Base-by-base conservation (phyloP, 2,113 vertebrate genomes). In the Eira barbara region DNA sequence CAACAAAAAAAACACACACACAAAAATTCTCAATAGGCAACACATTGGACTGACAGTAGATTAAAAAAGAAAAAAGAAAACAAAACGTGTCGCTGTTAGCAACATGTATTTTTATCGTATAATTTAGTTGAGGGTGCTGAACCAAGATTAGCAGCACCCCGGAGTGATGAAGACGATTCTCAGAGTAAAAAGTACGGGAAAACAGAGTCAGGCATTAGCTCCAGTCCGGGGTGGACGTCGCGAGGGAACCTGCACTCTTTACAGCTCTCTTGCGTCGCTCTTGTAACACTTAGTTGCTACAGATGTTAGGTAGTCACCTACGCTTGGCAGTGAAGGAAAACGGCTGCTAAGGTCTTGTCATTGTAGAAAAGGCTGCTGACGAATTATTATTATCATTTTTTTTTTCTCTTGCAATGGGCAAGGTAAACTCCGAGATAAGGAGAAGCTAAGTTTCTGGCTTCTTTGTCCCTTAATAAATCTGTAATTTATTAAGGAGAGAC, bases 291-390 rank as follows among this genome's bases (percentile, higher is more conserved):
- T 25, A 42, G 39, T 42, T 92, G 69, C 42, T 82, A 52, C 71
- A 79, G 34, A 89, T 57, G 74, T 94, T 67, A 96, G 71, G 65
- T 73, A 69, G 47, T 86, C 84, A 89, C 15, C 25, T 49, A 63
- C 10, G 47, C 92, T 97, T 91, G 74, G 12, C 78, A 97, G 34
- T 4, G 49, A 93, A 95, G 76, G 82, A 91, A 96, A 93, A 73
- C 4, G 93, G 69, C 39, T 15, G 13, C 65, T 81, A 88, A 81
- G 45, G n/a, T 29, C 71, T 93, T 80, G 71, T 78, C 84, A 76
- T 5, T 91, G 29, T 81, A 89, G 63, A 89, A 86, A 96, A 89
- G 57, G 23, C 47, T 59, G 34, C 25, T 93, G 36, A 96, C 79
- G 47, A 55, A 55, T 55, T 18, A 55, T 55, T 55, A 55, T 18